Evolutionary conservation across 2,797 vertebrate species (phyloP).

Genomic region (Jordanella pulchra): DNA sequence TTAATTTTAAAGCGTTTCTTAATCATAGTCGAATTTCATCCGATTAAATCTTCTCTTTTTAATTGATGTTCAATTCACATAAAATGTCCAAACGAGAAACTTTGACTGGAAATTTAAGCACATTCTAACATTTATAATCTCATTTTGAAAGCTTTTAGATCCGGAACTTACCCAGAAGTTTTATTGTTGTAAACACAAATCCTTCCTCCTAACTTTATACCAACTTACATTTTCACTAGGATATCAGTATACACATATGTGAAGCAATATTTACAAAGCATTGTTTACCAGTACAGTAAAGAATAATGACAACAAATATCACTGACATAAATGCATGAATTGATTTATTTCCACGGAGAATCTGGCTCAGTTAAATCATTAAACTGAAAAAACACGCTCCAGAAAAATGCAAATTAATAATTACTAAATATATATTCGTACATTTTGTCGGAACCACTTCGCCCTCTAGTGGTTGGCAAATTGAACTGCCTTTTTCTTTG

Average conservation of each 20-base stretch:
- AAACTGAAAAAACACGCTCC: neutral
- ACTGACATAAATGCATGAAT: neutral
- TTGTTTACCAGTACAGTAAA: too few relatives aligned
- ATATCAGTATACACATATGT: neutral
- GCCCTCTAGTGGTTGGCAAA: slow-evolving; percentile 31
- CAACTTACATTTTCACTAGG: neutral
- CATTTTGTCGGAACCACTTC: neutral
- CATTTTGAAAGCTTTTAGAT: neutral
- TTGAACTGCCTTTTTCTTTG: neutral
- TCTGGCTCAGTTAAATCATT: too few relatives aligned
- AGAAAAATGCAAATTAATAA: neutral
- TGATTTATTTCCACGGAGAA: too few relatives aligned
- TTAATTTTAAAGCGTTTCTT: neutral
- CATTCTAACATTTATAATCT: neutral
- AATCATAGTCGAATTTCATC: neutral
- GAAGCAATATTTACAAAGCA: neutral
- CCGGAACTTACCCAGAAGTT: neutral
- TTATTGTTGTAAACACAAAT: neutral
- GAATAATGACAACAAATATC: neutral
- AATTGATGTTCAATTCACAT: too few relatives aligned
- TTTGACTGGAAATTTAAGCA: neutral
- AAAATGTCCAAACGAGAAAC: neutral
- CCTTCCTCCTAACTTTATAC: neutral
- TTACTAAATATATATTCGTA: too few relatives aligned
- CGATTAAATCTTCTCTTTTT: neutral